A percentile compares a stretch with the other conserved stretches of the same genome.
Conservation (phyloP, 2,888 invertebrate species). For the Amphimallon solstitiale region DNA sequence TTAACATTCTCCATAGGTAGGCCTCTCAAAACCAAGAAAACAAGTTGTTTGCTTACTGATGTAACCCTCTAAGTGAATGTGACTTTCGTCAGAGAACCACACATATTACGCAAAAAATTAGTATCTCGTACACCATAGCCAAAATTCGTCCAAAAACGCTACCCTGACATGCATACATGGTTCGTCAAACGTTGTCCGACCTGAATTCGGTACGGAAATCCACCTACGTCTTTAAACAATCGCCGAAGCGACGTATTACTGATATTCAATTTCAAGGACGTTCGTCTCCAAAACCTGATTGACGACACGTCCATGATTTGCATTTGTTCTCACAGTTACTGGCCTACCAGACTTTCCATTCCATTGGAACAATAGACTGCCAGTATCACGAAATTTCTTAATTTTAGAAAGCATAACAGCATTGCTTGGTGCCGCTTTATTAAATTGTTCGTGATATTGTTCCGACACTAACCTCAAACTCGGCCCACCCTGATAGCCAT, state of each 20-base stretch:
- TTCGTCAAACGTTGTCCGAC: neutral
- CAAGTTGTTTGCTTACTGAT: too few relatives aligned
- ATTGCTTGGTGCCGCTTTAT: neutral
- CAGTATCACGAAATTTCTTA: too few relatives aligned
- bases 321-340: neutral
- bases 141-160: neutral
- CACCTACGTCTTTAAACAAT: neutral
- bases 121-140: neutral
- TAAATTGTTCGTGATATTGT: neutral
- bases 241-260: neutral
- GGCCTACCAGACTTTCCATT: neutral
- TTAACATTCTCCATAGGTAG: neutral
- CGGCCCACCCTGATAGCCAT: too few relatives aligned
- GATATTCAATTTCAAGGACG: too few relatives aligned
- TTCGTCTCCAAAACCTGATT: neutral
- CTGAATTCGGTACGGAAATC: neutral
- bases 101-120: neutral
- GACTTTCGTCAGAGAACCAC: neutral
- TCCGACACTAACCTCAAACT: too few relatives aligned
- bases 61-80: neutral
- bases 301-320: neutral
- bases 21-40: too few relatives aligned
- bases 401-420: conserved; percentile 4
- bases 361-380: neutral
- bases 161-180: neutral